Evolutionary conservation across 2,797 vertebrate species (phyloP), one percentile per base, ranked within the genome.

Genomic region (Acomys russatus): DNA sequence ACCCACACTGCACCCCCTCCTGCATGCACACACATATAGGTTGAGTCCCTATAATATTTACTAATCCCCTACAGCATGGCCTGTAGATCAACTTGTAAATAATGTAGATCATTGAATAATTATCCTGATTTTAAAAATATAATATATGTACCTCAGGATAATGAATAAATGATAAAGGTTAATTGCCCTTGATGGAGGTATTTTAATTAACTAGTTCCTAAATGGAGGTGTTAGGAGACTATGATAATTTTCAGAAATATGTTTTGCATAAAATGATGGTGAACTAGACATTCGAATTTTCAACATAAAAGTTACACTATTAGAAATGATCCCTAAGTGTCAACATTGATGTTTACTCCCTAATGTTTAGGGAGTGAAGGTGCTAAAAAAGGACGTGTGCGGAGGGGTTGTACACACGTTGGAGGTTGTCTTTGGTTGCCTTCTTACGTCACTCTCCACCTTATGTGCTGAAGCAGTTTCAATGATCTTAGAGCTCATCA

Each of bases 121-220:
- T 44, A 91, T 35, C 9, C 12, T 61, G 22, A 11, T 18, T 70
- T 80, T 71, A 56, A 25, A 86, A 71, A 56, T 88, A 54, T 35
- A 35, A 71, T 1, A 77, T 70, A 9, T 77, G 3, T 71, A 51
- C 7, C 25, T 93, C 33, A 44, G n/a, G 61, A 35, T 91, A 93
- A 93, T 86, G 76, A 95, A 66, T n/a, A 64, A 2, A 64, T 64
- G 10, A 22, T 79, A 38, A 88, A 33, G 33, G 38, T 86, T 82
- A 71, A 70, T 68, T 94, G 63, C 33, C 20, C 51, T 85, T 97
- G 33, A 79, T 64, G 84, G 28, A 85, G 76, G 9, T 35, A 88
- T 70, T 90, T 92, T 23, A 92, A 76, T 38, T 23, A 90, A 76
- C 33, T 77, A 74, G 64, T 44, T 71, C 63, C 74, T 77, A 96